These are phyloP conservation scores for Glaucidium brasilianum DNA, from an alignment of 2,113 vertebrate species.

Conservation along the genomic window DNA sequence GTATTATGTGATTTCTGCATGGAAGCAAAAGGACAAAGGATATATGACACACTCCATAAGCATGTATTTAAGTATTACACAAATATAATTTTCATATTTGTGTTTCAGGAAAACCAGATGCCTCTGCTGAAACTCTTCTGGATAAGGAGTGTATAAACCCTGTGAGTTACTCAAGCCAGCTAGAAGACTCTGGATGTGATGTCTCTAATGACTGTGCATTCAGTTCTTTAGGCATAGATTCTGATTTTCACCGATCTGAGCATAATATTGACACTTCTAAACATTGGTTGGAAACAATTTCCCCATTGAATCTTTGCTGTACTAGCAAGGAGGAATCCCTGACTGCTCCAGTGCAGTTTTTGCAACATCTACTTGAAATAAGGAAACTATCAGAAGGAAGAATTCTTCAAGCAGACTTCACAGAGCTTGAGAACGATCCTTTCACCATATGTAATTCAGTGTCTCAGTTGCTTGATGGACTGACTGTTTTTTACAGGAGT, in stretches of 20 bases:
- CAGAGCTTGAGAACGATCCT: conserved; percentile 58
- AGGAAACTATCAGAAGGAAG: conserved; percentile 60
- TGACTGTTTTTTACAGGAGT: conserved; percentile 73
- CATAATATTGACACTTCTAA: neutral
- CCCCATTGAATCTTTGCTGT: neutral
- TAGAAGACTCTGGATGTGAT: conserved; percentile 78
- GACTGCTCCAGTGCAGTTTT: conserved; percentile 76
- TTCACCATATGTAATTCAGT: conserved; percentile 76
- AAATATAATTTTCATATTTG: neutral
- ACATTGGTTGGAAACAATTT: neutral
- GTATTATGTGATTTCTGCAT: neutral
- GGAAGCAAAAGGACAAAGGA: neutral
- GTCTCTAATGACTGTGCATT: conserved; percentile 62
- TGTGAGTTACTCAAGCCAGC: neutral
- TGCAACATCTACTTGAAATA: conserved; percentile 80
- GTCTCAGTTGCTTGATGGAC: conserved; percentile 76
- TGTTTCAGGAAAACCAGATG: conserved; percentile 62
- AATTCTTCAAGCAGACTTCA: conserved; percentile 59
- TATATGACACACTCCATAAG: neutral
- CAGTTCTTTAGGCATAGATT: conserved; percentile 59
- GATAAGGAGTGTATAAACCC: conserved; percentile 19
- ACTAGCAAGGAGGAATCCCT: neutral
- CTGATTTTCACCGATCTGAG: conserved; percentile 13
- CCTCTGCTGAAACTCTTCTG: neutral
- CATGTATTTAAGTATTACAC: neutral